Conservation (phyloP, 2,113 vertebrate species). For the Pangasianodon hypophthalmus region DNA sequence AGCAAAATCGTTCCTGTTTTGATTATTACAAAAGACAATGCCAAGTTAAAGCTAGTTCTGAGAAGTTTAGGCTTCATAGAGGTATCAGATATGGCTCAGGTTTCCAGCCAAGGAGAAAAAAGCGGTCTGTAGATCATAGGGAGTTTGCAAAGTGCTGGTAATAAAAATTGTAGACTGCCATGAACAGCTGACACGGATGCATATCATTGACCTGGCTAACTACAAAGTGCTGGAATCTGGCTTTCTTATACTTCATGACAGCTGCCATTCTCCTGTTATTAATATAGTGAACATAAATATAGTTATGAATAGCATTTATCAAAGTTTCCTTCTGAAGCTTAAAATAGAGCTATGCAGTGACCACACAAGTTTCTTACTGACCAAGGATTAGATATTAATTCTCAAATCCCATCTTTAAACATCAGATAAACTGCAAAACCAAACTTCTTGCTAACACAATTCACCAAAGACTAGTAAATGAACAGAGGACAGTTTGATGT, state of each 20-base stretch:
- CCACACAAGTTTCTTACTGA: background rate
- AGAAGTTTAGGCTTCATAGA: background rate
- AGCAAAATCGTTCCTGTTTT: background rate
- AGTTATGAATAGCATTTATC: background rate
- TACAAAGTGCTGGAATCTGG: background rate
- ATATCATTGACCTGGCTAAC: constrained; percentile 29
- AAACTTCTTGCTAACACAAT: constrained; percentile 5
- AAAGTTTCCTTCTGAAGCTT: background rate
- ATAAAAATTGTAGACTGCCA: background rate
- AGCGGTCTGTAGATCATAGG: background rate
- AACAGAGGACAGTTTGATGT: constrained; percentile 27
- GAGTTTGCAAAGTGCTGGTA: background rate
- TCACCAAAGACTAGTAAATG: constrained; percentile 6
- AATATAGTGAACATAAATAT: background rate
- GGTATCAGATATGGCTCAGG: background rate
- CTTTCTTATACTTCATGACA: background rate
- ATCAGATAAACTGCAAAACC: background rate
- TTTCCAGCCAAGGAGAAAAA: background rate
- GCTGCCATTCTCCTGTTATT: background rate
- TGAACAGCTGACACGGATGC: constrained; percentile 35
- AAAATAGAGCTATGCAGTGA: background rate
- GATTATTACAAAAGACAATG: background rate
- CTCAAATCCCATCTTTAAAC: background rate
- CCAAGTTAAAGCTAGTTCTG: background rate
- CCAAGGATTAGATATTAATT: background rate